phyloP scores from a whole-genome alignment of 2,888 invertebrate genomes.

The Drosophila hamatofila region DNA sequence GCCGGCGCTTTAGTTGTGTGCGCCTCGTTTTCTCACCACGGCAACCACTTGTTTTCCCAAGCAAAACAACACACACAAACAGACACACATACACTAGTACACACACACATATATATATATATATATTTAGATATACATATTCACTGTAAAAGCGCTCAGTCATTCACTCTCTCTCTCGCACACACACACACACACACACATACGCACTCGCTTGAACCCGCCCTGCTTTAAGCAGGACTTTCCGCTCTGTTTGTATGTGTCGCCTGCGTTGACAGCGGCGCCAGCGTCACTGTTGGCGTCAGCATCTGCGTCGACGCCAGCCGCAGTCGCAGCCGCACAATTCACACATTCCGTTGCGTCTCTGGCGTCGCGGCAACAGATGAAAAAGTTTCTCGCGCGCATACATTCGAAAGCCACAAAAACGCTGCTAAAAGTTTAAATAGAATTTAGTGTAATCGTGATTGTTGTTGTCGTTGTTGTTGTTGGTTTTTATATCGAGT shows the following conservation, averaged over 20 bases:
- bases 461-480: neutral
- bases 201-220: constrained; percentile 7
- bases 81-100: constrained; percentile 6
- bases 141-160: constrained; percentile 21
- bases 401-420: constrained; percentile 41
- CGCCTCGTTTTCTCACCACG: constrained; percentile 76
- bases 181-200: neutral
- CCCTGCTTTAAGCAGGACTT: constrained; percentile 49
- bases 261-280: constrained; percentile 25
- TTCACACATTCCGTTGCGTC: constrained; percentile 60
- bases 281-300: constrained; percentile 6
- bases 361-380: constrained; percentile 66
- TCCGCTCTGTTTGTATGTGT: constrained; percentile 50
- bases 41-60: constrained; percentile 84
- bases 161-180: constrained; percentile 18
- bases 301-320: constrained; percentile 40
- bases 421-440: constrained; percentile 22
- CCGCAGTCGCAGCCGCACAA: constrained; percentile 42
- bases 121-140: too few species aligned
- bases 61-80: constrained; percentile 76
- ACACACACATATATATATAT: constrained; percentile 26
- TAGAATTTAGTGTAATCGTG: constrained; percentile 15
- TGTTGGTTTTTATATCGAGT: neutral
- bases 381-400: constrained; percentile 71
- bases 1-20: constrained; percentile 51